Base-by-base conservation (phyloP, 2,113 vertebrate genomes). In the Muscicapa adusta region DNA sequence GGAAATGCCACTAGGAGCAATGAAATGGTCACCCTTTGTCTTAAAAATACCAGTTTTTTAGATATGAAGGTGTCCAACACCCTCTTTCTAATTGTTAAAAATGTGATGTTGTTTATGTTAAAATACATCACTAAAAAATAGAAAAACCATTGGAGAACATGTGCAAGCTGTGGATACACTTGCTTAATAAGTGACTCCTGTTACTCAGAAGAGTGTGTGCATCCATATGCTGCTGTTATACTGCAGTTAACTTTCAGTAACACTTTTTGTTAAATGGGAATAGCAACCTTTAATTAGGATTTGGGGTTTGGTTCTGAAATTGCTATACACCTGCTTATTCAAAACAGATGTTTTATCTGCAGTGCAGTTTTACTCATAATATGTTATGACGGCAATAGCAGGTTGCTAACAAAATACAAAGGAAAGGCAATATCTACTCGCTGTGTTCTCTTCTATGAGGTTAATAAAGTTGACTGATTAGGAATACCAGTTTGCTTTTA, bases 401-500 rank as follows among this genome's bases (percentile, higher is more conserved):
- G 79, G 82, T 91, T 97, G 93, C 93, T 94, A 96, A 90, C 89
- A 95, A 96, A 97, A 96, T 90, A 96, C 90, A 96, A 96, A 94
- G 82, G 82, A 93, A 94, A 93, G 53, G 93, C 82, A 96, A 93
- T 96, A 97, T 95, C 94, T 93, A 77, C 75, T 95, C 0, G 1
- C 79, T 90, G 79, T 91, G 89, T 72, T 96, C 91, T 53, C 75
- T 88, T 96, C 67, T 90, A 89, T 71, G 85, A 96, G 94, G 94
- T 97, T 96, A 96, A 96, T 96, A 97, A 96, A 96, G 91, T 89
- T 96, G 96, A 96, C 89, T 97, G 95, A 96, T 95, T 96, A 91
- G 82, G 89, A 96, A 66, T 91, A 97, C 95, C 75, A 70, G 89
- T 90, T 96, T 96, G 63, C 79, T 93, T 94, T 91, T 90, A 94